Evolutionary conservation across 2,888 invertebrate genomes (phyloP).

Genomic region (Andricus quercusramuli): DNA sequence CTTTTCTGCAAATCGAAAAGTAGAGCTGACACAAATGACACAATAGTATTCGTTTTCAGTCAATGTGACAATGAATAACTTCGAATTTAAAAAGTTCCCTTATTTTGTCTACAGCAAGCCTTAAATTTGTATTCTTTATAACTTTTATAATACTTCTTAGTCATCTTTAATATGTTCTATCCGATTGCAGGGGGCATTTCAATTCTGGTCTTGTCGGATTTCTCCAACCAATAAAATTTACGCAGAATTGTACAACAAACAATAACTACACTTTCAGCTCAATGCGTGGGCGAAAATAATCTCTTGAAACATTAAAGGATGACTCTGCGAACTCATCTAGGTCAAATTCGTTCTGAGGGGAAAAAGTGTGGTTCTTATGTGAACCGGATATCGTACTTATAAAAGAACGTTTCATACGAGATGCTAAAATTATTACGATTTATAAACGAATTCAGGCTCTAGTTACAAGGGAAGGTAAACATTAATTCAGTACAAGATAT

Average conservation of each 20-base stretch:
- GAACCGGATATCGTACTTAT: not conserved
- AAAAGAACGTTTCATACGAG: not conserved
- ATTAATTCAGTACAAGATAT: not conserved
- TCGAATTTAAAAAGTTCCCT: too few species aligned
- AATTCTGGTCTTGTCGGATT: not conserved
- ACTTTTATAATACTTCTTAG: not conserved
- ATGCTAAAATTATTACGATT: not conserved
- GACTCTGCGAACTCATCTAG: not conserved
- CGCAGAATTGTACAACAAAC: not conserved
- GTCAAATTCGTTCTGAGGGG: not conserved
- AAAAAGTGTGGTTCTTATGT: not conserved
- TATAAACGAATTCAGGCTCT: not conserved
- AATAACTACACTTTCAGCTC: too few species aligned
- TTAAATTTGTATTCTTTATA: not conserved
- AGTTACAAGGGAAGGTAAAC: not conserved
- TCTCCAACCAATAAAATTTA: conserved; percentile 1
- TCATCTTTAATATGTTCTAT: not conserved
- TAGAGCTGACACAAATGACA: too few species aligned
- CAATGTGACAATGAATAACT: too few species aligned
- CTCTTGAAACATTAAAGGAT: not conserved
- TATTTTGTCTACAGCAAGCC: too few species aligned
- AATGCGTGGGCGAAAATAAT: too few species aligned
- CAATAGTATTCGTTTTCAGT: too few species aligned
- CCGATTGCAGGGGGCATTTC: not conserved
- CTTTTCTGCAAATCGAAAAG: too few species aligned